Evolutionary conservation across 2,888 invertebrate genomes (phyloP), one percentile per base, ranked within the genome.

Genomic region (Gibbula magus): DNA sequence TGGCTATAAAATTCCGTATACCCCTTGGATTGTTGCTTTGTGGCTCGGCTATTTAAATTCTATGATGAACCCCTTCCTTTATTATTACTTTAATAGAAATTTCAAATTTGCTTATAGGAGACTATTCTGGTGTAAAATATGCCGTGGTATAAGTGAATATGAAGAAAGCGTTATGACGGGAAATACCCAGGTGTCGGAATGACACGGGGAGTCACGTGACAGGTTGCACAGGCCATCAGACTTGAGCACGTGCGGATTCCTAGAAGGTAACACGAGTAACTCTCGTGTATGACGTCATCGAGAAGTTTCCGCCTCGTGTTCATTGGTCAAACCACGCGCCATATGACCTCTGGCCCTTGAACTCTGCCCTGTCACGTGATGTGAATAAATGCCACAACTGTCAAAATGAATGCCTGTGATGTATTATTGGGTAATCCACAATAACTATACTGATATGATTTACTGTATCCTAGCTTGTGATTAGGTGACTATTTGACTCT

Each of bases 21-120:
- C 82, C 22, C 83, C 88, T 5, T 90, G 89, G 90, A 87, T 86
- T 32, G 85, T 89, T 35, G 91, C 90, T 0, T 78, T 91, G 51
- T 91, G 91, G 91, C 84, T 91, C 18, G 91, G 91, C 4, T 91
- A 91, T 80, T 86, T 91, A 7, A 91, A 91, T 79, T 91, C 91
- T 13, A 94, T 95, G 29, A 93, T 95, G 82, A 95, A 95, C 89
- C 95, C 95, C 0, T 93, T 95, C 66, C 95, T 95, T 81, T 95
- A 95, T 92, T 95, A 95, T 18, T 88, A 94, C 92, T 87, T 95
- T 90, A 89, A 94, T 78, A 90, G 93, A 51, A 94, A 94, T 85
- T 94, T 94, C 87, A 90, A 89, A 78, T 83, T 87, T 82, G 91
- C 91, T 29, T 89, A 89, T 82, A 84, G 85, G 29, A 85, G 89